Conservation (phyloP, 2,113 vertebrate genomes). For the Nymphicus hollandicus region DNA sequence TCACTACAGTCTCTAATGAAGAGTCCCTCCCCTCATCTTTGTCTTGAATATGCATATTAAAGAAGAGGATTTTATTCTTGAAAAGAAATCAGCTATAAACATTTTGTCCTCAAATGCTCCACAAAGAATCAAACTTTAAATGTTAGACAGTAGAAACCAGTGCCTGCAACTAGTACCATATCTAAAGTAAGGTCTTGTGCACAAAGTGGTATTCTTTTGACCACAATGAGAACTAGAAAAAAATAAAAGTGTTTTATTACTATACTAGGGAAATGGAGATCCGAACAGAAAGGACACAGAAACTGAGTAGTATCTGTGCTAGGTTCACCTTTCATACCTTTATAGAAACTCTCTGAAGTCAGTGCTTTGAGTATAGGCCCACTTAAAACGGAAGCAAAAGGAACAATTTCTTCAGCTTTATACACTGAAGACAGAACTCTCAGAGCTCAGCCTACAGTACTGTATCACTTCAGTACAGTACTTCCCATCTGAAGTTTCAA, state of each 20-base stretch:
- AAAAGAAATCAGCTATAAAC: not conserved
- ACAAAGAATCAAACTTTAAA: not conserved
- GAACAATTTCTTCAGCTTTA: not conserved
- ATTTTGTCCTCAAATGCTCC: not conserved
- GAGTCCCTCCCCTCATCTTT: not conserved
- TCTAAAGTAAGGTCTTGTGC: not conserved
- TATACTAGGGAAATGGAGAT: not conserved
- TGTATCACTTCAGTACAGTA: not conserved
- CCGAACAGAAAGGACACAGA: not conserved
- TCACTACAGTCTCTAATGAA: too few species aligned
- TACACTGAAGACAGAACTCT: not conserved
- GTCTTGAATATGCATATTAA: not conserved
- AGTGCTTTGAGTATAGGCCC: not conserved
- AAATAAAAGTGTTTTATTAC: not conserved
- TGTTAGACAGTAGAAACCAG: not conserved
- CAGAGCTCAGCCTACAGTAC: not conserved
- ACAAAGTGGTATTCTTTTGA: not conserved
- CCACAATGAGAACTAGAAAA: not conserved
- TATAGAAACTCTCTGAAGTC: not conserved
- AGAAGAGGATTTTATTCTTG: not conserved
- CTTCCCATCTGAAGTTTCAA: not conserved
- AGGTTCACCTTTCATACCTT: not conserved
- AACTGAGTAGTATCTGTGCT: not conserved
- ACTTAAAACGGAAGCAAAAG: not conserved
- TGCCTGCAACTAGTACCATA: not conserved